Conservation (phyloP, 23 tunicate species). For the Ciona savignyi region DNA sequence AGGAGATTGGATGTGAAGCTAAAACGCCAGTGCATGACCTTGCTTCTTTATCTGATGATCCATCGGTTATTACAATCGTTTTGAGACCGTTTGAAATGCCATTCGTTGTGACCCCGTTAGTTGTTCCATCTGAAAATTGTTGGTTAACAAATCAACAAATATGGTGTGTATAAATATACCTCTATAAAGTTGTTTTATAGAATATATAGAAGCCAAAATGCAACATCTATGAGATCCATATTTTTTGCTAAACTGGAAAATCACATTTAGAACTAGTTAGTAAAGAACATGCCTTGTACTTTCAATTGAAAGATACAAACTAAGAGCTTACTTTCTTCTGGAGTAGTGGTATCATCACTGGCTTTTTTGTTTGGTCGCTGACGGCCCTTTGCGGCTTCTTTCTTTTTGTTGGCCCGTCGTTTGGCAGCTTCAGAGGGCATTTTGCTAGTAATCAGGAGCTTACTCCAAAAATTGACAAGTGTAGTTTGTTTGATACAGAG, state of each 20-base stretch:
- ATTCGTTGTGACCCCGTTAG: not conserved
- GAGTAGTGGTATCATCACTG: constrained; percentile 2
- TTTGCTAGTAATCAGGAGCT: too few relatives aligned
- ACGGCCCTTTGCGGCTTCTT: constrained; percentile 54
- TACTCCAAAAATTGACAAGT: too few relatives aligned
- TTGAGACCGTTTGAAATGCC: not conserved
- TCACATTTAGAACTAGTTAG: too few relatives aligned
- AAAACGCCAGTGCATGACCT: constrained; percentile 84
- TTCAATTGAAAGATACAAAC: too few relatives aligned
- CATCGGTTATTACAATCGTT: not conserved
- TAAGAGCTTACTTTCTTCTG: not conserved
- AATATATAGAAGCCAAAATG: too few relatives aligned
- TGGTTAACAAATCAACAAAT: too few relatives aligned
- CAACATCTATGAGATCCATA: too few relatives aligned
- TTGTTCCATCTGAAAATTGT: not conserved
- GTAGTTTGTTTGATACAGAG: too few relatives aligned
- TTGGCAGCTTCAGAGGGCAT: constrained; percentile 92
- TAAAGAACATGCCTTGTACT: too few relatives aligned
- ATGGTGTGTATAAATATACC: too few relatives aligned
- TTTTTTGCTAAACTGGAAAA: too few relatives aligned
- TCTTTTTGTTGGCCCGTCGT: constrained; percentile 72
- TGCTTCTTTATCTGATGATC: constrained; percentile 14
- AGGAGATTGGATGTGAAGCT: constrained; percentile 67
- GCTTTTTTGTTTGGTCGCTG: constrained; percentile 33
- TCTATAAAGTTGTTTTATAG: too few relatives aligned